A percentile compares a stretch with the other conserved stretches of the same genome.
phyloP scores from a whole-genome alignment of 2,797 vertebrate genomes.

The Halcyon smyrnensis region DNA sequence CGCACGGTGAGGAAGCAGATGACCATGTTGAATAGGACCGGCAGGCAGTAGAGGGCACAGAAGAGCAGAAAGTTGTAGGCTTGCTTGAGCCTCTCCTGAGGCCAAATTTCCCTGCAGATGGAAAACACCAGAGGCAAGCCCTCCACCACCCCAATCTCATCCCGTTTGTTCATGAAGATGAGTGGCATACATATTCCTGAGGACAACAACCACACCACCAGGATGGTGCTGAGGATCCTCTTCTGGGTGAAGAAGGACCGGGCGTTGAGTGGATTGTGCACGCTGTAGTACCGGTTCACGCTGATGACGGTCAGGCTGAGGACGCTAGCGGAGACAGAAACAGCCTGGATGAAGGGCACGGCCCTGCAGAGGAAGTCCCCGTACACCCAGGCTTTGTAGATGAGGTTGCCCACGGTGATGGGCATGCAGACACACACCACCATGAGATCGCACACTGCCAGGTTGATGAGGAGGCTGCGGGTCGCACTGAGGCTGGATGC shows the following conservation, averaged over 20 bases:
- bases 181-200: conserved; percentile 89
- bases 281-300: conserved; percentile 90
- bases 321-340: conserved; percentile 90
- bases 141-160: conserved; percentile 83
- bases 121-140: conserved; percentile 82
- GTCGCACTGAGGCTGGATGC: conserved; percentile 87
- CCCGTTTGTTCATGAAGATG: conserved; percentile 87
- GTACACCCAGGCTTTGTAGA: conserved; percentile 92
- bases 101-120: conserved; percentile 91
- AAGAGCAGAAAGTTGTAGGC: conserved; percentile 91
- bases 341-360: conserved; percentile 90
- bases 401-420: conserved; percentile 88
- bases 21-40: conserved; percentile 90
- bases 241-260: conserved; percentile 89
- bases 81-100: conserved; percentile 87
- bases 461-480: conserved; percentile 88
- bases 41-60: conserved; percentile 91
- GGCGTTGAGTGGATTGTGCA: conserved; percentile 87
- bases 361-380: conserved; percentile 90
- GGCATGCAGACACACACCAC: conserved; percentile 95
- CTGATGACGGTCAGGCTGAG: conserved; percentile 92
- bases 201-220: conserved; percentile 87
- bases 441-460: conserved; percentile 91
- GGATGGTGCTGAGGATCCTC: conserved; percentile 85
- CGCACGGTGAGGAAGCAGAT: conserved; percentile 89